These are phyloP conservation scores for Butorides virescens DNA, from an alignment of 2,113 vertebrate genomes.

Conservation along the genomic window DNA sequence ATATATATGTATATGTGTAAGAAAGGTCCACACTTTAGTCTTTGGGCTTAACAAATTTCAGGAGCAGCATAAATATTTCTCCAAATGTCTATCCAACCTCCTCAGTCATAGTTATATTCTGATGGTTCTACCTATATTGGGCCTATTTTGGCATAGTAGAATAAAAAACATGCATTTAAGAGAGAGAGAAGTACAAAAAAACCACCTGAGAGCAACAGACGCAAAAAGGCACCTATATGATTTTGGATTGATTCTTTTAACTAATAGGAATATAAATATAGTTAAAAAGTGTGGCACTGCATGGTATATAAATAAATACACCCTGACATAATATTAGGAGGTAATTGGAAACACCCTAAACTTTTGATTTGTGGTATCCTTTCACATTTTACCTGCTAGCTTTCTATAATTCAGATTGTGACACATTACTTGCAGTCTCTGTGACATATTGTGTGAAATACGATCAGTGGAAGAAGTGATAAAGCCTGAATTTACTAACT, in stretches of 20 bases:
- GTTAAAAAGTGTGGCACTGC: neutral
- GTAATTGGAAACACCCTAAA: neutral
- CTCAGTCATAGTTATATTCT: neutral
- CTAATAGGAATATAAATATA: neutral
- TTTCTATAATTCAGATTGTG: neutral
- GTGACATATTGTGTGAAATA: neutral
- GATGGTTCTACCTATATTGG: neutral
- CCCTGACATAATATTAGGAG: neutral
- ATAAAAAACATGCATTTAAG: neutral
- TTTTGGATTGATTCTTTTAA: neutral
- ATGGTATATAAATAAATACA: neutral
- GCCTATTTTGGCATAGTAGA: neutral
- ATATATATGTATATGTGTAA: too few relatives aligned
- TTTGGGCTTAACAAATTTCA: neutral
- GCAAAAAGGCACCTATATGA: neutral
- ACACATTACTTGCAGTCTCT: neutral
- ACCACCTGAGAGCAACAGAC: neutral
- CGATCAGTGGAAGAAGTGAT: neutral
- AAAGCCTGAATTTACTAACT: neutral
- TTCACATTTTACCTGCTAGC: neutral
- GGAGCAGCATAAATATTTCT: neutral
- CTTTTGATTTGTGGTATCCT: neutral
- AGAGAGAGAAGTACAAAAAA: neutral
- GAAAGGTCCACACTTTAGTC: neutral
- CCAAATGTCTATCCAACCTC: rapidly evolving